phyloP scores from a whole-genome alignment of 2,888 invertebrate genomes.

The Andrena chrysosceles region DNA sequence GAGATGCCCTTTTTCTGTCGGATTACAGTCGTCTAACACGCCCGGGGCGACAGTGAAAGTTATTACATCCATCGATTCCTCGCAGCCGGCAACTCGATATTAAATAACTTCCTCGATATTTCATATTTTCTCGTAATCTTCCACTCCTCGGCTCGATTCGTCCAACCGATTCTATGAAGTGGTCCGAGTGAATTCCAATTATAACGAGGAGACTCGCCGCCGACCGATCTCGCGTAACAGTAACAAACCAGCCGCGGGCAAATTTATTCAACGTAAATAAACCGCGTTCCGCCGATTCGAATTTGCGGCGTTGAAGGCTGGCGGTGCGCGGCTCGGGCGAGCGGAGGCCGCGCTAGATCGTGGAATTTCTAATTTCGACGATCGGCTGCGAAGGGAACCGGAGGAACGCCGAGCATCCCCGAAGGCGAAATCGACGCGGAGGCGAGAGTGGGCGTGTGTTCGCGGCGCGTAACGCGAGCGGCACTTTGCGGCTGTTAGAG shows the following conservation, averaged over 20 bases:
- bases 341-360: not conserved
- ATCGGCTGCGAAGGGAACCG: conserved; percentile 16
- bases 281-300: conserved; percentile 4
- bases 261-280: not conserved
- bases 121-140: too few relatives aligned
- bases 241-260: not conserved
- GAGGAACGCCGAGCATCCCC: conserved; percentile 15
- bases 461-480: conserved; percentile 59
- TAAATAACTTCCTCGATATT: too few relatives aligned
- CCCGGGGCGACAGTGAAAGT: too few relatives aligned
- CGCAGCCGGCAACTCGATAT: too few relatives aligned
- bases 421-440: conserved; percentile 24
- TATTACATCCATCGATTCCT: too few relatives aligned
- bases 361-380: conserved; percentile 36
- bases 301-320: not conserved
- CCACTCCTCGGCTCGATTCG: too few relatives aligned
- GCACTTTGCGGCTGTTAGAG: conserved; percentile 76
- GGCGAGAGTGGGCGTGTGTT: conserved; percentile 35
- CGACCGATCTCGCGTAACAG: not conserved
- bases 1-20: not conserved
- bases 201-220: not conserved
- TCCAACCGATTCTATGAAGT: not conserved
- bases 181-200: not conserved
- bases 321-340: not conserved
- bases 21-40: not conserved